Conservation (phyloP, 2,113 vertebrate genomes). For the Python bivittatus region DNA sequence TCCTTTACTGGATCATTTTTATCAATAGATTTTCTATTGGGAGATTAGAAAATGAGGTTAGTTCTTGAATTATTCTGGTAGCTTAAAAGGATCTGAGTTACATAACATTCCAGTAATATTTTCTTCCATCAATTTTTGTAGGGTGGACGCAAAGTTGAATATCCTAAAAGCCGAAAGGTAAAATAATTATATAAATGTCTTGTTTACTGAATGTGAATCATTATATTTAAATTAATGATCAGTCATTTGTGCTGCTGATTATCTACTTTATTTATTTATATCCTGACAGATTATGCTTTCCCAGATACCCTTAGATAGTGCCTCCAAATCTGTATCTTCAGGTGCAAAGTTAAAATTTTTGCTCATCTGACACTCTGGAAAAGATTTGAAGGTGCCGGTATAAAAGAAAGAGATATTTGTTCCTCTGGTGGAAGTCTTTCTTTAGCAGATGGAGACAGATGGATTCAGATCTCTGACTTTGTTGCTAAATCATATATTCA, state of each 20-base stretch:
- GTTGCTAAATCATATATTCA: background rate
- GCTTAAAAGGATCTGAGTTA: background rate
- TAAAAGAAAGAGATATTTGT: background rate
- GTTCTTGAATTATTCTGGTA: background rate
- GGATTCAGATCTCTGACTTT: background rate
- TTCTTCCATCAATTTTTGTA: slow-evolving; percentile 57
- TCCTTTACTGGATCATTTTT: background rate
- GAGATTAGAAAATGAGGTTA: background rate
- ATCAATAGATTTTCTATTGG: background rate
- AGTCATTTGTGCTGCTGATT: background rate
- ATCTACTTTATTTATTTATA: background rate
- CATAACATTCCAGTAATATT: background rate
- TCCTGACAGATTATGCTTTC: background rate
- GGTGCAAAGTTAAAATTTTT: background rate
- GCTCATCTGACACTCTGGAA: background rate
- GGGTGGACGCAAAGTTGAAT: slow-evolving; percentile 91
- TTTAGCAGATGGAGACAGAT: background rate
- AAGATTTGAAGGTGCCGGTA: background rate
- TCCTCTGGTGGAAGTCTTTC: background rate
- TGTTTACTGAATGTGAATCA: slow-evolving; percentile 21
- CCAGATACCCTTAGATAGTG: background rate
- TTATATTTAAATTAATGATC: background rate
- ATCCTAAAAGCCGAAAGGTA: slow-evolving; percentile 87
- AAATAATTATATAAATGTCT: slow-evolving; percentile 28
- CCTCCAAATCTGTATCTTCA: background rate